Conservation (phyloP, 2,113 vertebrate species). For the Gnathochromis pfefferi region DNA sequence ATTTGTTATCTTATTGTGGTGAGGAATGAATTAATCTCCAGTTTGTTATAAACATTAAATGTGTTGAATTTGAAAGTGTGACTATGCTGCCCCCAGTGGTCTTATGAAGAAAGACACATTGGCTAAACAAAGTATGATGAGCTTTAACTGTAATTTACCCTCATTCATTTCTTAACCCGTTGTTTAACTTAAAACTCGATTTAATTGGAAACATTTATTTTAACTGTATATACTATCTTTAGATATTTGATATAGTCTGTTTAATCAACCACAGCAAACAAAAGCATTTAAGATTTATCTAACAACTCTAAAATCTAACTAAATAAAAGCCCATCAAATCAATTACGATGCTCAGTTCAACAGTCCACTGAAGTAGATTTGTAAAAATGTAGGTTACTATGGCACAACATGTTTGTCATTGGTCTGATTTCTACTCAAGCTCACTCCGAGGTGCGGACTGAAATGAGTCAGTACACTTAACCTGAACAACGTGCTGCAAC, state of each 20-base stretch:
- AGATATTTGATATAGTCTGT: background rate
- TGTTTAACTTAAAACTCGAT: background rate
- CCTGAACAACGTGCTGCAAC: background rate
- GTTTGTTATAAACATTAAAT: background rate
- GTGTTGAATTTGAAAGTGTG: background rate
- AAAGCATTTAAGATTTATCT: background rate
- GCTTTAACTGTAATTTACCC: background rate
- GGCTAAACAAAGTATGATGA: background rate
- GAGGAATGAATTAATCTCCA: background rate
- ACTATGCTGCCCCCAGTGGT: background rate
- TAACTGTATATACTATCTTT: background rate
- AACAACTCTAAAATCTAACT: fast-evolving
- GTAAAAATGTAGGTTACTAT: background rate
- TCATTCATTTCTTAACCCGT: background rate
- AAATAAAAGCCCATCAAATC: background rate
- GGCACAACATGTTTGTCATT: background rate
- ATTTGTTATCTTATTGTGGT: background rate
- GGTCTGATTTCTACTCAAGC: background rate
- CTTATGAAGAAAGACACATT: background rate
- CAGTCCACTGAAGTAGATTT: background rate
- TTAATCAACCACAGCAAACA: background rate
- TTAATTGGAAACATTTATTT: background rate
- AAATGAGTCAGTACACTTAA: constrained; percentile 18
- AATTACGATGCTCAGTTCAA: background rate
- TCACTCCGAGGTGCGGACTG: background rate